Base-by-base conservation (phyloP, 2,113 vertebrate genomes). In the Argyrosomus japonicus region DNA sequence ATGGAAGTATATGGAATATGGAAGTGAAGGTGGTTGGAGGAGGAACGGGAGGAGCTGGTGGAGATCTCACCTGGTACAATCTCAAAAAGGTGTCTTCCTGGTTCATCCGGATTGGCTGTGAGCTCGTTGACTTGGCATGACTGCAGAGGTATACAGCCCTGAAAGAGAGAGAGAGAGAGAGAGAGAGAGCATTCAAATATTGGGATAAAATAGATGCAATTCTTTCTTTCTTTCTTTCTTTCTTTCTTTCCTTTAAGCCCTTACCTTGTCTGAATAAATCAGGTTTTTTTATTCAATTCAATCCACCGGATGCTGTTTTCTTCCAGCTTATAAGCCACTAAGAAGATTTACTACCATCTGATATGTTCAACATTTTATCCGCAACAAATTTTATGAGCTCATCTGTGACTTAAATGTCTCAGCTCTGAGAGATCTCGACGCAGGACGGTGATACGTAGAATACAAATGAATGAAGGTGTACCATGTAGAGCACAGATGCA, bases 101-200 rank as follows among this genome's bases (percentile, higher is more conserved):
- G 95, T 72, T 98, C 97, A 15, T 98, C 97, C 0, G 96, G 96
- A 88, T 96, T 97, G 25, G 95, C 95, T 67, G 94, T 91, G 61
- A 97, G 93, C 81, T 98, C 96, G 0, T 95, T 96, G 85, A 98
- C 97, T 76, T 96, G 96, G 76, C 93, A 96, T 65, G 97, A 97
- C 90, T 96, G 96, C 15, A 98, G 96, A n/a, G 95, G 94, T 86
- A 98, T 96, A 83, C 95, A 95, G 74, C 97, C 97, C 97, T 98
- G 88, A 60, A 88, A 86, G 25, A 51, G 0, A 91, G 2, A 76
- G 10, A 27, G 72, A 64, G 48, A 32, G 29, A 5, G 2, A 76
- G 10, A 27, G 72, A 64, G 32, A 36, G 36, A 0, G 2, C 6
- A 5, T 61, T 82, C 15, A 57, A 27, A 29, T 19, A 67, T 9